A percentile compares a stretch with the other conserved stretches of the same genome.
These are phyloP conservation scores for Achatina immaculata DNA, from an alignment of 1,140 invertebrate genomes.

Conservation along the genomic window DNA sequence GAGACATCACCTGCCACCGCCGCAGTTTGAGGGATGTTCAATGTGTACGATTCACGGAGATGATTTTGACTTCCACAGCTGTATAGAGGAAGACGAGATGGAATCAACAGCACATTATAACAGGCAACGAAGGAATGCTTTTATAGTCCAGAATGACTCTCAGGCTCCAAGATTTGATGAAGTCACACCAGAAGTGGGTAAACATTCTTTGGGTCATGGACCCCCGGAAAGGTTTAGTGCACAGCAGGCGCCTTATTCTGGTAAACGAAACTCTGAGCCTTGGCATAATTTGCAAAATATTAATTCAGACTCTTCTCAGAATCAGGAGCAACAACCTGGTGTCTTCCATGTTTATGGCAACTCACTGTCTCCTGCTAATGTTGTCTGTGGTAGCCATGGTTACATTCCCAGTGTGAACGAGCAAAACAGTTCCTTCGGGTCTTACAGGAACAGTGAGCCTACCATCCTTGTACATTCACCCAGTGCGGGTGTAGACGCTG, in stretches of 20 bases:
- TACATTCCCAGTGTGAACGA: background rate
- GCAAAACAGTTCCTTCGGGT: background rate
- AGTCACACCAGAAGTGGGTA: background rate
- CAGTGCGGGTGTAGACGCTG: constrained; percentile 9
- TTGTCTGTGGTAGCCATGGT: constrained; percentile 8
- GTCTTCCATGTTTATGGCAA: constrained; percentile 23
- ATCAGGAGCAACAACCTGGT: background rate
- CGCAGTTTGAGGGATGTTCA: constrained; percentile 13
- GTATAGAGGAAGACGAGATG: background rate
- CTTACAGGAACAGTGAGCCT: constrained; percentile 12
- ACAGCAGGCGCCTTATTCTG: background rate
- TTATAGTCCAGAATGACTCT: background rate
- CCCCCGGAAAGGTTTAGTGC: background rate
- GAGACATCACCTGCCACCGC: background rate
- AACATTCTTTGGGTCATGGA: background rate
- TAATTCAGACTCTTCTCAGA: background rate
- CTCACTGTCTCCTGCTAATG: background rate
- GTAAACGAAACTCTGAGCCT: constrained; percentile 25
- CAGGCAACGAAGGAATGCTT: constrained; percentile 17
- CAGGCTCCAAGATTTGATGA: background rate
- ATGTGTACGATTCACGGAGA: constrained; percentile 34
- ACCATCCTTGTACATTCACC: constrained; percentile 28
- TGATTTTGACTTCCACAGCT: background rate
- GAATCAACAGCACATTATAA: background rate
- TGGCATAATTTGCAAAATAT: background rate